Conservation (phyloP, 2,797 vertebrate species). For the Holocentrus rufus region DNA sequence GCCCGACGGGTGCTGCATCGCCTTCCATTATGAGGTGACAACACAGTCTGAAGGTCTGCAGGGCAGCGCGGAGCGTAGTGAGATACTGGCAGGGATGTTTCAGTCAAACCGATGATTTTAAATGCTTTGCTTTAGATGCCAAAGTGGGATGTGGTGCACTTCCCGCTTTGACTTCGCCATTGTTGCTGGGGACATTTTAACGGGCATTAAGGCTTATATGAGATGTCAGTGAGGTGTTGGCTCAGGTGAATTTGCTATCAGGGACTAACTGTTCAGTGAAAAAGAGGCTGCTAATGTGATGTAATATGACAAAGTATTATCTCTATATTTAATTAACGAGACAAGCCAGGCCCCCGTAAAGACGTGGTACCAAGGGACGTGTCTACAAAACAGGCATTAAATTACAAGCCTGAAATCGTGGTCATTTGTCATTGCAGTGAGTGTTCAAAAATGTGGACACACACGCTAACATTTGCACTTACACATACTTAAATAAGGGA, state of each 20-base stretch:
- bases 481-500: not conserved
- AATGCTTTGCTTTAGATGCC: not conserved
- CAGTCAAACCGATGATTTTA: not conserved
- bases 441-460: constrained; percentile 23
- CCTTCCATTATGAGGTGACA: not conserved
- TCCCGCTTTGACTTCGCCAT: not conserved
- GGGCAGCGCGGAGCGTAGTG: not conserved
- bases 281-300: constrained; percentile 46
- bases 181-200: constrained; percentile 7
- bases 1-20: not conserved
- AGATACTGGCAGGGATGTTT: not conserved
- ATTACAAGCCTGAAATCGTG: constrained; percentile 6
- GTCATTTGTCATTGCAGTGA: constrained; percentile 3
- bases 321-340: constrained; percentile 1
- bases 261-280: constrained; percentile 37
- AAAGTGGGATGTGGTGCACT: not conserved
- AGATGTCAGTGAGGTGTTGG: constrained; percentile 10
- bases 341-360: constrained; percentile 16
- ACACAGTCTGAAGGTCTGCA: not conserved
- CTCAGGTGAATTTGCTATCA: constrained; percentile 26
- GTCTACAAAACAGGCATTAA: constrained; percentile 33
- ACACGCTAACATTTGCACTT: constrained; percentile 9
- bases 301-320: constrained; percentile 33
- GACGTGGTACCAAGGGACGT: constrained; percentile 23
- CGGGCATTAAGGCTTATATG: constrained; percentile 44